phyloP scores from a whole-genome alignment of 2,888 invertebrate species.

The Diaprepes abbreviatus region DNA sequence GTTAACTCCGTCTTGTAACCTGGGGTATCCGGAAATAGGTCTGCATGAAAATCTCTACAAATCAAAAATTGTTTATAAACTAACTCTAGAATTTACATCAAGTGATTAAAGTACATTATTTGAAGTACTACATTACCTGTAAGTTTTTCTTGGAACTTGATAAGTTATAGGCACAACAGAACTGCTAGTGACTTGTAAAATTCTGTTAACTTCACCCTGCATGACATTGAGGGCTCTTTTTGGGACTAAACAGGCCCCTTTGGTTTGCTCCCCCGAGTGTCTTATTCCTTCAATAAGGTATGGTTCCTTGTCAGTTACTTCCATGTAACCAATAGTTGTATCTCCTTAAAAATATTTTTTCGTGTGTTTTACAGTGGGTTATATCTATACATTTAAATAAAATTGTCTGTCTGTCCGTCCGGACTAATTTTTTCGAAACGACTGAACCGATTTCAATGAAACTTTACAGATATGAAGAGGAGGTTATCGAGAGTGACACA shows the following conservation, averaged over 20 bases:
- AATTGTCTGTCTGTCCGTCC: no score
- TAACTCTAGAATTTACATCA: no score
- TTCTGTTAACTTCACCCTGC: conserved; percentile 95
- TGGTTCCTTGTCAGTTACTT: conserved; percentile 90
- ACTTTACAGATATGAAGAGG: no score
- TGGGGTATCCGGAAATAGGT: conserved; percentile 92
- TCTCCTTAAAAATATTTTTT: conserved; percentile 77
- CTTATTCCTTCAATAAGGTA: conserved; percentile 89
- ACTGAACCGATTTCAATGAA: no score
- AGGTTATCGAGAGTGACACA: no score
- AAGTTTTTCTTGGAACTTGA: conserved; percentile 73
- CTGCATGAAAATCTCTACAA: conserved; percentile 89
- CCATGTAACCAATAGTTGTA: conserved; percentile 90
- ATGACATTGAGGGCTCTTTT: conserved; percentile 95
- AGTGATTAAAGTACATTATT: no score
- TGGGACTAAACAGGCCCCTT: conserved; percentile 92
- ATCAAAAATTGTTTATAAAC: no score
- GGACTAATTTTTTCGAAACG: no score
- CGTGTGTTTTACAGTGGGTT: no score
- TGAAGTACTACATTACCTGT: conserved; percentile 62
- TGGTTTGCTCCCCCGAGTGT: conserved; percentile 94
- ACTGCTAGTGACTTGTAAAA: conserved; percentile 88
- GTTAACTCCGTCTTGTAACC: conserved; percentile 85
- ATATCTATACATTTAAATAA: no score
- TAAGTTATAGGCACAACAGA: conserved; percentile 94